Evolutionary conservation across 2,888 invertebrate genomes (phyloP), one percentile per base, ranked within the genome.

Genomic region (Dicycla oo): DNA sequence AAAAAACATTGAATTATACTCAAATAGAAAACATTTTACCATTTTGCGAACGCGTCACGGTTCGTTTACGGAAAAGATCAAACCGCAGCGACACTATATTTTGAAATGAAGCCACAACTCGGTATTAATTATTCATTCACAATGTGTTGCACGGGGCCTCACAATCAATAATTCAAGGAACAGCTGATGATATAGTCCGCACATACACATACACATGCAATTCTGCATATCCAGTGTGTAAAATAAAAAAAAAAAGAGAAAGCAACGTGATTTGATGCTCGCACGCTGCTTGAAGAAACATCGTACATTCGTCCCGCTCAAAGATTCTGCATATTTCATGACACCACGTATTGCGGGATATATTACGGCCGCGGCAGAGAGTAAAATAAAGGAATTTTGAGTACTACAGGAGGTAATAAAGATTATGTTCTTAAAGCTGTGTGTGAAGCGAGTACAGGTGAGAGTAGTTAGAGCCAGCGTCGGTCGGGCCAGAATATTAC

Each of bases 341-440:
- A 83, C 75, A 82, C 75, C 86, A 87, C 87, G 87, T 88, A 88
- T 88, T 88, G 88, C 88, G 81, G 88, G 87, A 88, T 89, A 90
- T 90, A 90, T 91, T 88, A 89, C 88, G 75, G 78, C 89, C 87
- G 80, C 86, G 87, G 83, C 86, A 80, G 81, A 84, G 88, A 89
- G 89, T 92, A 90, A 92, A 91, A 91, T 90, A 91, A 91, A 90
- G 91, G 88, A 91, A 91, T 87, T 89, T 88, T 86, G 87, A 90
- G 89, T 88, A 88, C 87, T 89, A 85, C 85, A 81, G 87, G 87
- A 83, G 86, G 90, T 89, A 91, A 93, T 93, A 93, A 93, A 93
- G 93, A 93, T 93, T 93, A 93, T 92, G 92, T 91, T 90, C 91
- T 91, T 91, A 91, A 92, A 91, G 88, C 90, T 85, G 88, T 86